These are phyloP conservation scores for Drosophila paramelanica DNA, from an alignment of 2,888 invertebrate genomes.

Conservation along the genomic window DNA sequence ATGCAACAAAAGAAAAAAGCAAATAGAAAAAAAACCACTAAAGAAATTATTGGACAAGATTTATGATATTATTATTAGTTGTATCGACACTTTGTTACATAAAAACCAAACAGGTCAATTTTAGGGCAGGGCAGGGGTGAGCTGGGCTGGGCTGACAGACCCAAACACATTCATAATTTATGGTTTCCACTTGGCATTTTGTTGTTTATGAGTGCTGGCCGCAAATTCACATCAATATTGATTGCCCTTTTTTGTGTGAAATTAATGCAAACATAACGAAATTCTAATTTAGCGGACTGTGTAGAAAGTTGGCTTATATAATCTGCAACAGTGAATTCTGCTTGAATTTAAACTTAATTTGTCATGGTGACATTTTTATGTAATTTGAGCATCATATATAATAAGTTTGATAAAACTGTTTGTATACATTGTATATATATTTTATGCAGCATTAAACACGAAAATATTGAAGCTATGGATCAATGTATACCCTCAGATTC, in stretches of 20 bases:
- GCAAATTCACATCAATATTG: constrained; percentile 35
- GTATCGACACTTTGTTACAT: constrained; percentile 71
- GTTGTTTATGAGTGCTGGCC: constrained; percentile 54
- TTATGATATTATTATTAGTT: constrained; percentile 71
- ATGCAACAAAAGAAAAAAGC: constrained; percentile 47
- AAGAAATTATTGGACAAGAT: constrained; percentile 69
- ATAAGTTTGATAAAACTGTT: no score
- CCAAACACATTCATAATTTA: constrained; percentile 58
- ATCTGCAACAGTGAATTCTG: not conserved
- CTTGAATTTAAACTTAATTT: constrained; percentile 6
- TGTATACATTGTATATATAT: no score
- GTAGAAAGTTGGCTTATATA: constrained; percentile 22
- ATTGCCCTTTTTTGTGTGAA: constrained; percentile 21
- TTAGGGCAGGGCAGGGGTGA: constrained; percentile 29
- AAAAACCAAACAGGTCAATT: constrained; percentile 63
- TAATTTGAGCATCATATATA: no score
- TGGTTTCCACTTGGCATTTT: constrained; percentile 53
- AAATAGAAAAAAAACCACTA: not conserved
- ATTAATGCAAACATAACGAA: constrained; percentile 15
- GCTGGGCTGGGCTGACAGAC: constrained; percentile 25
- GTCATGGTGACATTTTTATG: no score
- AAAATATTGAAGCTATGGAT: no score
- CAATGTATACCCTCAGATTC: no score
- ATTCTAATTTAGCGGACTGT: constrained; percentile 29
- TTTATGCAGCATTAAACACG: no score